These are phyloP conservation scores for Caenorhabditis sp. DNA, from an alignment of 2,888 invertebrate species.

Conservation along the genomic window DNA sequence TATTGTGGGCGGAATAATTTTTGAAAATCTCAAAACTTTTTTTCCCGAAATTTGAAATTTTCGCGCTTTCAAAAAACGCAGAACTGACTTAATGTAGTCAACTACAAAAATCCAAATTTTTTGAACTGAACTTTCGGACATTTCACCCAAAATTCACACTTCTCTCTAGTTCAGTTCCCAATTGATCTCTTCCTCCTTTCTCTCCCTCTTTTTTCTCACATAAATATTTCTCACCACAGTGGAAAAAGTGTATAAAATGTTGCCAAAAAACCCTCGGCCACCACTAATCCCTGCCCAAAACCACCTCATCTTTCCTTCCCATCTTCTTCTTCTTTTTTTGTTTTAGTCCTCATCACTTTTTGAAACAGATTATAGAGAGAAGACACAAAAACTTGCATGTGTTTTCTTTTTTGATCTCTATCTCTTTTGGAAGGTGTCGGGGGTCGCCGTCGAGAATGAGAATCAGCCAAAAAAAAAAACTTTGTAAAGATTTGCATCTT, in stretches of 20 bases:
- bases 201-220: constrained; percentile 3
- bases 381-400: too few species aligned
- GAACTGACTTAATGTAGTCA: too few species aligned
- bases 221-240: not conserved
- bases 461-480: not conserved
- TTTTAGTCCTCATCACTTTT: constrained; percentile 12
- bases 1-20: too few species aligned
- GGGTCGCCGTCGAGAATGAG: not conserved
- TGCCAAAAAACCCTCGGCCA: constrained; percentile 23
- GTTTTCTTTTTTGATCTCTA: not conserved
- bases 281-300: constrained; percentile 23
- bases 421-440: not conserved
- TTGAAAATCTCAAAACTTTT: too few species aligned
- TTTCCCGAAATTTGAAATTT: too few species aligned
- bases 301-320: constrained; percentile 14
- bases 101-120: not conserved
- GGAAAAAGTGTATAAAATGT: constrained; percentile 30
- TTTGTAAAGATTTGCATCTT: constrained; percentile 23
- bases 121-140: not conserved
- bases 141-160: not conserved
- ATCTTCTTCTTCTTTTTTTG: constrained; percentile 6
- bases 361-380: not conserved
- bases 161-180: not conserved
- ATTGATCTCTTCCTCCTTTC: constrained; percentile 11
- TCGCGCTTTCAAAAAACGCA: too few species aligned